Conservation (phyloP, 2,113 vertebrate species). For the mouse (Mus musculus) region GRCm39 chrX:37562501-37563000, state of each 20-base stretch:
- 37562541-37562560: constrained; percentile 64
- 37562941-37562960: constrained; percentile 15
- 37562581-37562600: neutral
- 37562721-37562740: neutral
- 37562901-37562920: constrained; percentile 56
- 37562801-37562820: constrained; percentile 55
- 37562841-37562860: constrained; percentile 7
- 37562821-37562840: neutral
- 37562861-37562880: constrained; percentile 35
- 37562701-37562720: neutral
- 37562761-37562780: neutral
- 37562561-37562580: neutral
- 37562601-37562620: neutral
- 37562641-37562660: neutral
- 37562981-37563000: neutral
- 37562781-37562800: neutral
- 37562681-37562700: neutral
- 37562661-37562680: neutral
- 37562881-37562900: constrained; percentile 42
- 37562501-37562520: constrained; percentile 80
- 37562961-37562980: constrained; percentile 51
- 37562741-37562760: neutral
- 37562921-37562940: constrained; percentile 68
- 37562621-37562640: neutral
- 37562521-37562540: constrained; percentile 71